Evolutionary conservation across 1,140 invertebrate genomes (phyloP).

Genomic region (Rhyzopertha dominica): DNA sequence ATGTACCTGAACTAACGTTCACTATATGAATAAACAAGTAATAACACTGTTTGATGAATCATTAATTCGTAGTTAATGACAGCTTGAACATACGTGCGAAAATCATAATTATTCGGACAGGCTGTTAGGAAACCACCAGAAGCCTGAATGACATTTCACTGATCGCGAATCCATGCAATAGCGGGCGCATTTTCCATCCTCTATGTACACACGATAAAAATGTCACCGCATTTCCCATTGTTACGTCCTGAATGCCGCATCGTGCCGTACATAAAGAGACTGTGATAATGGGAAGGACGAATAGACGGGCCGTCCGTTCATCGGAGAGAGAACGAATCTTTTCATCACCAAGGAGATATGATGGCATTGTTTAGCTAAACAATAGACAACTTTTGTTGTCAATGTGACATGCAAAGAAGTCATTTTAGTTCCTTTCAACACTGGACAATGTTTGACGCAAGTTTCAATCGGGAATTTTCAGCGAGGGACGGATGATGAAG

Average conservation of each 20-base stretch:
- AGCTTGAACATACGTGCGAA: not conserved
- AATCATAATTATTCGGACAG: not conserved
- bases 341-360: constrained; percentile 41
- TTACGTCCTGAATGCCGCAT: constrained; percentile 35
- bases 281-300: constrained; percentile 31
- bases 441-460: constrained; percentile 32
- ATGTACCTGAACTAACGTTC: no score
- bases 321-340: constrained; percentile 29
- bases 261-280: constrained; percentile 34
- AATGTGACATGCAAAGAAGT: constrained; percentile 43
- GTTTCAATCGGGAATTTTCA: constrained; percentile 30
- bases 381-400: constrained; percentile 42
- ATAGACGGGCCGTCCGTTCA: constrained; percentile 14
- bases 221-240: constrained; percentile 37
- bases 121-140: constrained; percentile 12
- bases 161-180: constrained; percentile 30
- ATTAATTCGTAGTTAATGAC: constrained; percentile 2
- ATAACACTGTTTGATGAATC: not conserved
- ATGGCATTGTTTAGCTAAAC: constrained; percentile 41
- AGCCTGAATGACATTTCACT: constrained; percentile 23
- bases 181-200: constrained; percentile 30
- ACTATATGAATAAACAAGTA: no score
- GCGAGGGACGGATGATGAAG: constrained; percentile 5
- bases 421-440: constrained; percentile 34
- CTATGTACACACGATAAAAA: constrained; percentile 37